phyloP scores from a whole-genome alignment of 2,113 vertebrate genomes.

The Pipa parva region DNA sequence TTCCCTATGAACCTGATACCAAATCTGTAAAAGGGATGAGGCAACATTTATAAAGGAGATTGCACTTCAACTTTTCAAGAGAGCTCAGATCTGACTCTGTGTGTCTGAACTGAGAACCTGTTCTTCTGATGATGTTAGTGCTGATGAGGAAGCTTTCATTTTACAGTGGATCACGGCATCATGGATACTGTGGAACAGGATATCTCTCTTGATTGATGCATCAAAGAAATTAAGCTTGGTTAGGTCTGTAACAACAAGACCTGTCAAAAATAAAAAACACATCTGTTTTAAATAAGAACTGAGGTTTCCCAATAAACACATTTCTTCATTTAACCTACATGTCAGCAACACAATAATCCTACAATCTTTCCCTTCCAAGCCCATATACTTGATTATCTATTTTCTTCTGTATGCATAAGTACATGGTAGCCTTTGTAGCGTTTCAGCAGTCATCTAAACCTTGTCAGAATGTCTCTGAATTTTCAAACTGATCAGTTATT shows the following conservation, averaged over 20 bases:
- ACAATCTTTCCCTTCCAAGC: too few relatives aligned
- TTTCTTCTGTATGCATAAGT: too few relatives aligned
- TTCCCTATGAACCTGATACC: neutral
- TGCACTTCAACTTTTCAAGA: constrained; percentile 2
- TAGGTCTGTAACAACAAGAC: constrained; percentile 71
- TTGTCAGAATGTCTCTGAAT: too few relatives aligned
- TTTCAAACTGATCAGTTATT: too few relatives aligned
- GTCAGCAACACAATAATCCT: neutral
- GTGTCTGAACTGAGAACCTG: constrained; percentile 45
- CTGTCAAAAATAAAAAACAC: constrained; percentile 58
- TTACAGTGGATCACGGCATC: constrained; percentile 81
- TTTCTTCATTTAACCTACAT: too few relatives aligned
- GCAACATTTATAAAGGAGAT: constrained; percentile 8
- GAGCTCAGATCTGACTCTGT: constrained; percentile 18
- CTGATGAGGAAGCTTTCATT: constrained; percentile 37
- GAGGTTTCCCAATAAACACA: too few relatives aligned
- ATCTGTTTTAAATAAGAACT: too few relatives aligned
- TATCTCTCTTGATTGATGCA: constrained; percentile 54
- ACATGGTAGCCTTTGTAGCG: too few relatives aligned
- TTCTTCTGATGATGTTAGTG: constrained; percentile 42
- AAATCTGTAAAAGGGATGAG: neutral
- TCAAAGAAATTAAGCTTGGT: constrained; percentile 78
- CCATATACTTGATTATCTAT: too few relatives aligned
- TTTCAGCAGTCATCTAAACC: too few relatives aligned
- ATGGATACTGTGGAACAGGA: constrained; percentile 81